Base-by-base conservation (phyloP, 2,797 vertebrate genomes). In the Malacoraja senta region DNA sequence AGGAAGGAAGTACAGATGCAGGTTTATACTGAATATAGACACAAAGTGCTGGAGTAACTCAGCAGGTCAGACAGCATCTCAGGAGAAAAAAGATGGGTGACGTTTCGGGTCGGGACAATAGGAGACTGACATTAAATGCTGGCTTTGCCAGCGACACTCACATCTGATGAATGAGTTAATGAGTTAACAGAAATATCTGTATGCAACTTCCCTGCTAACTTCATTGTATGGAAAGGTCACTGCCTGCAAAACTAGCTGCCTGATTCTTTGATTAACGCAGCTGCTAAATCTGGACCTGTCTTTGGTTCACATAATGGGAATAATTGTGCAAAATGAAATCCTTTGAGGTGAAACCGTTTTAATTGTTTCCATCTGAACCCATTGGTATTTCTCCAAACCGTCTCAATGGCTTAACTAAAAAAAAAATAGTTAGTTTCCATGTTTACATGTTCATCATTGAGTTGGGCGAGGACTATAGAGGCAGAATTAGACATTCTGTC, bases 301-400 rank as follows among this genome's bases (percentile, higher is more conserved):
- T 86, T 86, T 63, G 83, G n/a, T 86, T 58, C 83, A 63, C 58
- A 32, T 1, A n/a, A 63, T 63, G 26, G 83, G n/a, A 86, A 63
- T 7, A n/a, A 15, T n/a, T 86, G 44, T 86, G 83, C 7, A 58
- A 63, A 63, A 86, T 53, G 83, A 86, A 86, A 86, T 86, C 58
- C 26, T 61, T 86, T n/a, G 63, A 86, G 58, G 83, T 86, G 8
- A 86, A 63, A 86, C 58, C 58, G n/a, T 86, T 63, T 17, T n/a
- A 86, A 86, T 86, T 86, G 26, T n/a, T 63, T 86, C 83, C 83
- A 86, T 63, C 53, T 86, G 83, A 86, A 26, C 29, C 83, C 24
- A 61, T 86, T 86, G 53, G 83, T 86, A 8, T 86, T 86, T 61
- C 58, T 86, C 83, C 83, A 86, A 86, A n/a, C 26, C 17, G 63